Base-by-base conservation (phyloP, 2,888 invertebrate species). In the Agonopterix heracliana region DNA sequence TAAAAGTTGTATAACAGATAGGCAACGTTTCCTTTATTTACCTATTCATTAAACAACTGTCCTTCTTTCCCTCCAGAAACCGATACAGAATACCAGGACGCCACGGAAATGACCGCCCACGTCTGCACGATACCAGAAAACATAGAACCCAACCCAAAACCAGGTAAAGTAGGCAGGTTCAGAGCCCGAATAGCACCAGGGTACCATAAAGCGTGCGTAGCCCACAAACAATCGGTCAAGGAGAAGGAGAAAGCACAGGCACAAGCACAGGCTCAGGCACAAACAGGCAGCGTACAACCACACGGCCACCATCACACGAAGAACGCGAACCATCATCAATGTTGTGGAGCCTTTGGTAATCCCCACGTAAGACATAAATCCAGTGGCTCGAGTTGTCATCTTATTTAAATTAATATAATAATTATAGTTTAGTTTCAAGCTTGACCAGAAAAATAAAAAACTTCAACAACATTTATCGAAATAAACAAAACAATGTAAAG, bases 301-400 rank as follows among this genome's bases (percentile, higher is more conserved):
- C 86, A 87, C 34, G 87, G 86, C 0, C 86, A 87, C 49, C 82
- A 81, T 48, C 86, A 86, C 52, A 73, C 81, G 10, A 88, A 87
- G 57, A 86, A 86, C 44, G 76, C 78, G 0, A 89, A 88, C 48
- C 87, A 89, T 48, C 89, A 89, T 50, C 88, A 88, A 46, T 89
- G 89, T 49, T 89, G 89, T 56, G 89, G 89, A 0, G 89, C 89
- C 0, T 89, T 88, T 45, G 88, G 88, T 0, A 88, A 88, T 53
- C 87, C 88, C 1, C 85, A 89, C 11, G 85, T 86, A 0, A 72
- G 85, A 53, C 84, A 88, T 59, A 89, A 89, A 80, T 65, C 76
- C 10, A 76, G 66, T 60, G 81, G 74, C 60, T 76, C 84, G 3
- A 81, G 74, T 55, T 87, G 87, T 74, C 74, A 66, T 54, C 68